Evolutionary conservation across 2,113 vertebrate genomes (phyloP).

Genomic region (Ochotona curzoniae): DNA sequence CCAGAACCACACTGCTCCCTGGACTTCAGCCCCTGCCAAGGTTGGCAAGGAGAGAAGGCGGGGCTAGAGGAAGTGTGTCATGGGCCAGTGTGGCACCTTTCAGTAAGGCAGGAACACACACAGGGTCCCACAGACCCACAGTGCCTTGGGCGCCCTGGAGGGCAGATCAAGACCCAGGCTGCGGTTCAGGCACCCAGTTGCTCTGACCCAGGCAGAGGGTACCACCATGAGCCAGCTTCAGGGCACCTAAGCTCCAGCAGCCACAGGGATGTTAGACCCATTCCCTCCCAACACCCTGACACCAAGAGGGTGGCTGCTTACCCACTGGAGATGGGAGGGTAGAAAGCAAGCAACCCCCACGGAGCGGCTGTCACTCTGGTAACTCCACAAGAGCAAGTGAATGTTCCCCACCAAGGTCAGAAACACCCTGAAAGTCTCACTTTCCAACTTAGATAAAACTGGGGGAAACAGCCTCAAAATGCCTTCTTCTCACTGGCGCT

Average conservation of each 20-base stretch:
- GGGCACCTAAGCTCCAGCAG: not conserved
- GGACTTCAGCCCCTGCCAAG: not conserved
- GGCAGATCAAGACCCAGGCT: no score
- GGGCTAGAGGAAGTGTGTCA: not conserved
- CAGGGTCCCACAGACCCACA: fast-evolving
- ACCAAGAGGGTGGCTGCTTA: not conserved
- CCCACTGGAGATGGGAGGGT: not conserved
- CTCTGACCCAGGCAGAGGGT: not conserved
- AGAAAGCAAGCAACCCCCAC: not conserved
- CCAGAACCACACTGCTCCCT: not conserved
- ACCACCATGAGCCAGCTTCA: fast-evolving
- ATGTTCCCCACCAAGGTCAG: not conserved
- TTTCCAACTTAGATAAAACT: no score
- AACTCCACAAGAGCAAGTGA: not conserved
- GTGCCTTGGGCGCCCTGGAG: fast-evolving
- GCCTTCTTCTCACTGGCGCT: no score
- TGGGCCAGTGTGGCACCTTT: not conserved
- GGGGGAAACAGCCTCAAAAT: not conserved
- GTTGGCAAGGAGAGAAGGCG: not conserved
- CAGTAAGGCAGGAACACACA: fast-evolving
- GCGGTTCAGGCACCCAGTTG: fast-evolving
- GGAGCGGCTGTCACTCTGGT: fast-evolving
- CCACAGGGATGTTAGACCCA: not conserved
- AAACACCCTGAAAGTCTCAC: not conserved
- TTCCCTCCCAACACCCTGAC: slow-evolving; percentile 23